Evolutionary conservation across 2,113 vertebrate genomes (phyloP).

Genomic region (Ariopsis seemanni): DNA sequence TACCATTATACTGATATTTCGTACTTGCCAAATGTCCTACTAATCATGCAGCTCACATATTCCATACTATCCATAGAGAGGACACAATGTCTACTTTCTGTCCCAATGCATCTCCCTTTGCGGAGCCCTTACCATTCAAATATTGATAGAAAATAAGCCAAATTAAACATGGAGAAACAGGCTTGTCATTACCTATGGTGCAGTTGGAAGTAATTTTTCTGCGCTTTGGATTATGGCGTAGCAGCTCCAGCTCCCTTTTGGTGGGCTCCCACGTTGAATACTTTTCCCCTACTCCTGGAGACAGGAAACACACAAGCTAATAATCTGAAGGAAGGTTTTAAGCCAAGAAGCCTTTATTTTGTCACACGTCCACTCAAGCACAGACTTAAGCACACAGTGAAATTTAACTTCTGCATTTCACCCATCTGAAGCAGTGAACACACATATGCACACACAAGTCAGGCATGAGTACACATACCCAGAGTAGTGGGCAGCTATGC

Average conservation of each 20-base stretch:
- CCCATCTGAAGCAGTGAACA: no score
- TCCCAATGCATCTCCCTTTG: neutral
- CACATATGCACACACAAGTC: no score
- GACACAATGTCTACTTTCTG: neutral
- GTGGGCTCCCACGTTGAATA: slow-evolving; percentile 99
- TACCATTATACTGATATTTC: no score
- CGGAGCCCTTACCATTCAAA: neutral
- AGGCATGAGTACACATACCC: no score
- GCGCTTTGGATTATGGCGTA: slow-evolving; percentile 98
- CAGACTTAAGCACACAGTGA: no score
- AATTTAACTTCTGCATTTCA: no score
- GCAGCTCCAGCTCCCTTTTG: slow-evolving; percentile 94
- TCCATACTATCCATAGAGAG: neutral
- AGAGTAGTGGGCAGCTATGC: no score
- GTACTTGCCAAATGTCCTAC: neutral
- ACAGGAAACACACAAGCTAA: neutral
- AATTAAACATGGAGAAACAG: neutral
- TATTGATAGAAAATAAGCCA: neutral
- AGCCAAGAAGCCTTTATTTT: no score
- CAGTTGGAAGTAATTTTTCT: slow-evolving; percentile 99
- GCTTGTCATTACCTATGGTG: slow-evolving; percentile 87
- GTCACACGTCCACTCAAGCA: no score
- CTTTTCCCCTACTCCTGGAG: slow-evolving; percentile 91
- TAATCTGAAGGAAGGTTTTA: neutral
- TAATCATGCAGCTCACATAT: neutral